Base-by-base conservation (phyloP, 2,113 vertebrate species). In the Mola mola region DNA sequence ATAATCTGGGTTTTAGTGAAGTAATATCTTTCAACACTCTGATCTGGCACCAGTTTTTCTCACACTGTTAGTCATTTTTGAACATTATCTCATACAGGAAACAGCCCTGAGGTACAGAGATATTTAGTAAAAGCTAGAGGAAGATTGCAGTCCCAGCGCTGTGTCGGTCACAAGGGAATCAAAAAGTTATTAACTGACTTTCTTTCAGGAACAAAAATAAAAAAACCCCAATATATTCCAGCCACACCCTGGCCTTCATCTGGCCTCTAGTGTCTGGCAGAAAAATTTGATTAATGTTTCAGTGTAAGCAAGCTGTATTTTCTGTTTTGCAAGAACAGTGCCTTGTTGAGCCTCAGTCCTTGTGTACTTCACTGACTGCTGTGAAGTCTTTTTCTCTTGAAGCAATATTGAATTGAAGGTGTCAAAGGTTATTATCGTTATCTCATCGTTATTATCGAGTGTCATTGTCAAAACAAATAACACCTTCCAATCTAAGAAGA, bases 171-270 rank as follows among this genome's bases (percentile, higher is more conserved):
- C 9, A 0, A 0, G 0, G 0, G 33, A 46, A 70, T 70, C 47
- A 62, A 66, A 60, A 66, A 50, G 19, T 11, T 41, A 41, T 55
- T 10, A 42, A 44, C 44, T 43, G 29, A 3, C 29, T 3, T 17
- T 40, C 10, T 50, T 40, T 58, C 12, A 46, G 36, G 15, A 52
- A 26, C 9, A 69, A 41, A 20, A 53, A 64, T 17, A 24, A 28
- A 67, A 78, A 31, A 36, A 13, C 6, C 13, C n/a, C 28, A 48
- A 31, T 26, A 47, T 65, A 22, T 68, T 59, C 15, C 46, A 33
- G 37, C 41, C 37, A 28, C 37, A 44, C 24, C 11, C 3, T 5
- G 40, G 46, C n/a, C 21, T 67, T 67, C 13, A 26, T 47, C 8
- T 0, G 21, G 9, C 6, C 43, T 28, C 26, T 7, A 19, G 43